Base-by-base conservation (phyloP, 2,888 invertebrate species). In the Brachyptera putata region DNA sequence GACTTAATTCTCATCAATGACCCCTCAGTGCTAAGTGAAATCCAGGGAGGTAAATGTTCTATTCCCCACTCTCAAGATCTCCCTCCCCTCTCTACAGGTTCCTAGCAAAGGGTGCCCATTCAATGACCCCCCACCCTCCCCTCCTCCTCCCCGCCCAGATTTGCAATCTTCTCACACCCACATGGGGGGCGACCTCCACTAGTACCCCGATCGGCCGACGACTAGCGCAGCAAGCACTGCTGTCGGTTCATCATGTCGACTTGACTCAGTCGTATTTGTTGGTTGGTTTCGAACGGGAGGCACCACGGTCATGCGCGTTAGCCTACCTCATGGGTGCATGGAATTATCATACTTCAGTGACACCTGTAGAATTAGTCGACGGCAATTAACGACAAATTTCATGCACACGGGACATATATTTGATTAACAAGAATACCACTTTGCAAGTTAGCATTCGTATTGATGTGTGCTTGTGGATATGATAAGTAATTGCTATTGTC, bases 151-250 rank as follows among this genome's bases (percentile, higher is more conserved):
- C 39, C 49, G n/a, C 14, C 18, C n/a, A 50, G 50, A 16, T 9
- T 34, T 18, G 53, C 14, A 16, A 34, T 24, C 24, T 18, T 26
- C 34, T 25, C 50, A 30, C 53, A 53, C 53, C 53, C 53, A 53
- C 53, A 53, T 9, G 18, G 50, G 34, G 30, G 48, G 7, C 24
- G 16, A 30, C 7, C 34, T 7, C 3, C 46, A 3, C 36, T 9
- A 36, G 53, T 53, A 36, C 36, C 14, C 22, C 34, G 18, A 7
- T 3, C 11, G 11, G 18, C 53, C 53, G 53, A 21, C 26, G 26
- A 16, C 3, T 11, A 43, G 49, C 49, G 49, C 49, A 30, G 30
- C 18, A 11, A 16, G 13, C 26, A 36, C 18, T 22, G 53, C 9
- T 3, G 53, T n/a, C 43, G 13, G 36, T 36, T 9, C 26, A 18